Percentiles rank a stretch among this genome's conserved stretches.
These are phyloP conservation scores for Upupa epops DNA, from an alignment of 2,113 vertebrate species.

Conservation along the genomic window DNA sequence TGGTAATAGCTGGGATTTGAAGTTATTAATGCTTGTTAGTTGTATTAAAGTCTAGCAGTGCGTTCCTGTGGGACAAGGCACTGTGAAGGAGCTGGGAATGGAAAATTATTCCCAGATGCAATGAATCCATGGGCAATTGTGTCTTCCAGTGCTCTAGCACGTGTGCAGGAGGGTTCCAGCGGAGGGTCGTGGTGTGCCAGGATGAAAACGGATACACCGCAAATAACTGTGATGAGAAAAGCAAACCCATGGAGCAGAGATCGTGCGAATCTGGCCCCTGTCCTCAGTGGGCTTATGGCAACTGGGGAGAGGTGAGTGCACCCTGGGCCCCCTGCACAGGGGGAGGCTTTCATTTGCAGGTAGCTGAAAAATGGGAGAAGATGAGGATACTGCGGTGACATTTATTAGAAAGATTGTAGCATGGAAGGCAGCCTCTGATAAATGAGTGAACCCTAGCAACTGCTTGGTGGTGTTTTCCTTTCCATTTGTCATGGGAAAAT, in stretches of 20 bases:
- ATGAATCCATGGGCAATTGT: background rate
- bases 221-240: slow-evolving; percentile 87
- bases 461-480: background rate
- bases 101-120: background rate
- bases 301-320: slow-evolving; percentile 85
- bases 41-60: background rate
- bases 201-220: slow-evolving; percentile 93
- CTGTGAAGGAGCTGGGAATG: background rate
- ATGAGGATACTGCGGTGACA: background rate
- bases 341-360: background rate
- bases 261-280: slow-evolving; percentile 94
- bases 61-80: background rate
- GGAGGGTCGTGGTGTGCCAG: slow-evolving; percentile 97
- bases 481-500: background rate
- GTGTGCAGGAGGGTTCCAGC: slow-evolving; percentile 94
- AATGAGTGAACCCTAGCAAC: background rate
- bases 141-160: slow-evolving; percentile 94
- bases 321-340: background rate
- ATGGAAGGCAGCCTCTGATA: background rate
- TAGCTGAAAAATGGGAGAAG: slow-evolving; percentile 22
- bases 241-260: slow-evolving; percentile 88
- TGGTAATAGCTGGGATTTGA: background rate
- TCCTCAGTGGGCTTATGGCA: slow-evolving; percentile 94
- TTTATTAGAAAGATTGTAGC: background rate
- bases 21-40: slow-evolving; percentile 4